Evolutionary conservation across 2,888 invertebrate species (phyloP).

Genomic region (Pheosia tremula): DNA sequence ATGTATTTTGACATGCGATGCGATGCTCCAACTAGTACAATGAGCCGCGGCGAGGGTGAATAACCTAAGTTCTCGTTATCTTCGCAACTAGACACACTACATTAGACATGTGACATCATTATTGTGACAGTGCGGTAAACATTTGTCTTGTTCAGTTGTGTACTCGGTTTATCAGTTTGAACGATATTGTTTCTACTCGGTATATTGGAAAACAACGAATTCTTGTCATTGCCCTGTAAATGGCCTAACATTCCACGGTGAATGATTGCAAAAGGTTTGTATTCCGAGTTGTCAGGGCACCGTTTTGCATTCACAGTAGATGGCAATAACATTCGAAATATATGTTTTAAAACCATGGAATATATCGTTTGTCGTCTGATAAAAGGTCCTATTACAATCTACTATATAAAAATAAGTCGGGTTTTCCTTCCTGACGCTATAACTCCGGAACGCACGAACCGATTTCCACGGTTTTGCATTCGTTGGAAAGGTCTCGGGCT

Average conservation of each 20-base stretch:
- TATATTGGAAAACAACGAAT: constrained; percentile 1
- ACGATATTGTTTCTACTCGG: constrained; percentile 13
- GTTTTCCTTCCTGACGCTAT: no score
- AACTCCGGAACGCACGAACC: no score
- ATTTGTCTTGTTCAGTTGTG: constrained; percentile 46
- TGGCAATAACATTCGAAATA: constrained; percentile 3
- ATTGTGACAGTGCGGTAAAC: constrained; percentile 62
- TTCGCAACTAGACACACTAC: constrained; percentile 66
- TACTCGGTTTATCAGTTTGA: constrained; percentile 50
- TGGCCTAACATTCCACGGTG: background rate
- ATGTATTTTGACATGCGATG: constrained; percentile 69
- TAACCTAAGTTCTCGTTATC: constrained; percentile 70
- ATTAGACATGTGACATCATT: constrained; percentile 78
- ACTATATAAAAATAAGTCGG: no score
- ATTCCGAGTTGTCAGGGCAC: constrained; percentile 3
- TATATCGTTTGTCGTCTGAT: background rate
- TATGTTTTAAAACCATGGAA: background rate
- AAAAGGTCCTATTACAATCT: background rate
- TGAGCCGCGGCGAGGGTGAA: constrained; percentile 63
- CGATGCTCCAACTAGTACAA: constrained; percentile 60
- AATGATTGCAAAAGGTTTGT: constrained; percentile 5
- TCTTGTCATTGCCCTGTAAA: constrained; percentile 7
- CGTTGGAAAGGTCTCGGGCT: no score
- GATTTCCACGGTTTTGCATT: no score
- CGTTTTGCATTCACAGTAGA: background rate